These are phyloP conservation scores for Lasiommata megera DNA, from an alignment of 2,888 invertebrate genomes.

Conservation along the genomic window DNA sequence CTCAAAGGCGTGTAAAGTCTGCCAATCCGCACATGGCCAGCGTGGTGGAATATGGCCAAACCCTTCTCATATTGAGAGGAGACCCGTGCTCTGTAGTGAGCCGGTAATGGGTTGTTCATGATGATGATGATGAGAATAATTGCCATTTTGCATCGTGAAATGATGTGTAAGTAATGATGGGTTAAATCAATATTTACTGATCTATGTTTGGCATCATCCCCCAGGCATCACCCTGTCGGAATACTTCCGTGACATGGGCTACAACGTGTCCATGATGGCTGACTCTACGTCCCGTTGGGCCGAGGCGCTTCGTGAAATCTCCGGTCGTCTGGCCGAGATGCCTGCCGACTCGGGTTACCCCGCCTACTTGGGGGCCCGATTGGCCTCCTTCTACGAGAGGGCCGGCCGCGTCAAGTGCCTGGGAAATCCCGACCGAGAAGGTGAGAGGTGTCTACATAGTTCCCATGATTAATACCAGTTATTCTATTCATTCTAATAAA, in stretches of 20 bases:
- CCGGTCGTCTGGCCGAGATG: conserved; percentile 99
- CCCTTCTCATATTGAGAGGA: too few relatives aligned
- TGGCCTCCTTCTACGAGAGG: conserved; percentile 99
- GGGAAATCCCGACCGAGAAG: conserved; percentile 98
- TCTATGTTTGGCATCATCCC: neutral
- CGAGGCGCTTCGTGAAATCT: conserved; percentile 99
- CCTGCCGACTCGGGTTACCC: conserved; percentile 99
- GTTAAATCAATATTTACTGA: neutral
- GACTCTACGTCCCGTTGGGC: conserved; percentile 99
- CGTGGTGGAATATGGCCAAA: too few relatives aligned
- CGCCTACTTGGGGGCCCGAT: conserved; percentile 98
- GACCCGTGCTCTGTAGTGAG: too few relatives aligned
- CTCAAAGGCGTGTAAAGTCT: too few relatives aligned
- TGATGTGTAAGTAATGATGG: too few relatives aligned
- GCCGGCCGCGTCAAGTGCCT: conserved; percentile 98
- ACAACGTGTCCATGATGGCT: conserved; percentile 99
- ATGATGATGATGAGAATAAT: too few relatives aligned
- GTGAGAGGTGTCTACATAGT: too few relatives aligned
- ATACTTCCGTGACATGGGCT: conserved; percentile 99
- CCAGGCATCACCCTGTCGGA: conserved; percentile 98
- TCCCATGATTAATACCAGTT: too few relatives aligned
- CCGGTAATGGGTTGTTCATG: too few relatives aligned
- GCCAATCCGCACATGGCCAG: too few relatives aligned
- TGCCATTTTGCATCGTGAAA: too few relatives aligned
- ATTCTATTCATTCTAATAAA: too few relatives aligned